Percentiles rank a stretch among this genome's conserved stretches.
Evolutionary conservation across 2,797 vertebrate species (phyloP).

Genomic region (Dermochelys coriacea): DNA sequence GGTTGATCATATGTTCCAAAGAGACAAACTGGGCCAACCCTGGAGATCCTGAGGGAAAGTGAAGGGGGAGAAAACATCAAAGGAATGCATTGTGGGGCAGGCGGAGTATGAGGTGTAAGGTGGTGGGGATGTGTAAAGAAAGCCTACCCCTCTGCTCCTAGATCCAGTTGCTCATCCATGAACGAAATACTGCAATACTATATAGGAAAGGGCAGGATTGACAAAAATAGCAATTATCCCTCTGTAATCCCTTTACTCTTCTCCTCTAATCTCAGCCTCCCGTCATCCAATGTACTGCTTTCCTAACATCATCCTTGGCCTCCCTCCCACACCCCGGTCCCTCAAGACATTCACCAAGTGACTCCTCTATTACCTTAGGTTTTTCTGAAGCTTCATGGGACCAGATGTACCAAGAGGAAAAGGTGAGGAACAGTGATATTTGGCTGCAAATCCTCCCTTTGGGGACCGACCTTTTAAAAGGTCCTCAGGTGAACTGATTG

Average conservation of each 20-base stretch:
- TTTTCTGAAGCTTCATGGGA: not conserved
- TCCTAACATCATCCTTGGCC: not conserved
- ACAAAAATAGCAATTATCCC: not conserved
- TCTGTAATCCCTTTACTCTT: not conserved
- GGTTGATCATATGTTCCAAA: not conserved
- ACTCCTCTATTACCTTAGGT: not conserved
- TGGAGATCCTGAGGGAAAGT: not conserved
- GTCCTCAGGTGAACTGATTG: not conserved
- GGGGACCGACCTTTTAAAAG: not conserved
- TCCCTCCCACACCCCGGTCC: not conserved
- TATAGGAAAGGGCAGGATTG: not conserved
- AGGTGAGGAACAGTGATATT: fast-evolving
- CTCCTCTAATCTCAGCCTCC: not conserved
- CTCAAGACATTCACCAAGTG: not conserved
- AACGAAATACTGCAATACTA: not conserved
- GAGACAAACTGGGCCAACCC: not conserved
- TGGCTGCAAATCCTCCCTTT: not conserved
- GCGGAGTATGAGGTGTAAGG: not conserved
- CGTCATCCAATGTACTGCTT: not conserved
- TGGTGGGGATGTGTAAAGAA: not conserved
- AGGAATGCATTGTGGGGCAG: not conserved
- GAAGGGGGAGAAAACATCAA: not conserved
- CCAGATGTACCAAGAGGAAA: not conserved
- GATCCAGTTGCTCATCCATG: not conserved
- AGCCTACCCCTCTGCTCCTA: not conserved